A percentile compares a stretch with the other conserved stretches of the same genome.
Conservation (phyloP, 2,888 invertebrate genomes). For the Plagodis dolabraria region DNA sequence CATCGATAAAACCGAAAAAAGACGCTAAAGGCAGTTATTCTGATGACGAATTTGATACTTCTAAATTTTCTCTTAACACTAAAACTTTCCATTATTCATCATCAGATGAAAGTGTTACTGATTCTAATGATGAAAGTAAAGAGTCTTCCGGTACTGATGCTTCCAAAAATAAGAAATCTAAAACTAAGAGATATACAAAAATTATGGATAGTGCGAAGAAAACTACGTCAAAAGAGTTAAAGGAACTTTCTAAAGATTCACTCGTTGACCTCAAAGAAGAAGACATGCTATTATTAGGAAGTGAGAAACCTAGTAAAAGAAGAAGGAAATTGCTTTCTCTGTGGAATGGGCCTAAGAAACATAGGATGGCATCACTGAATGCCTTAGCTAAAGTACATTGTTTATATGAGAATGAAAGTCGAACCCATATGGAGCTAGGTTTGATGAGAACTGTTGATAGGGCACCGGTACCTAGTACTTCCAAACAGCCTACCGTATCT, state of each 20-base stretch:
- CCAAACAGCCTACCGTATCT: constrained; percentile 60
- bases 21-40: constrained; percentile 63
- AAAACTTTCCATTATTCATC: constrained; percentile 68
- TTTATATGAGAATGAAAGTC: constrained; percentile 94
- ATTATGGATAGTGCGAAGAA: constrained; percentile 70
- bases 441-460: constrained; percentile 78
- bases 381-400: constrained; percentile 96
- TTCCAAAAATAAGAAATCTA: constrained; percentile 66
- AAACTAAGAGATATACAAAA: constrained; percentile 74
- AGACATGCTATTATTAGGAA: constrained; percentile 55
- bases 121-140: constrained; percentile 77
- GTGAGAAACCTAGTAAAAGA: constrained; percentile 75
- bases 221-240: constrained; percentile 71
- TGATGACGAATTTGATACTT: constrained; percentile 74
- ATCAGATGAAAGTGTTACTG: constrained; percentile 75
- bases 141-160: constrained; percentile 73
- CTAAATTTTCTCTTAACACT: constrained; percentile 72
- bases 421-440: constrained; percentile 88
- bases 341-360: constrained; percentile 92
- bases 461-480: constrained; percentile 79
- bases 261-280: constrained; percentile 74
- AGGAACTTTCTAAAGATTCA: constrained; percentile 78
- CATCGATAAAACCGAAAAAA: constrained; percentile 58
- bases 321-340: constrained; percentile 87
- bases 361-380: constrained; percentile 94